Percentiles rank a stretch among this genome's conserved stretches.
Evolutionary conservation across 2,888 invertebrate genomes (phyloP).

Genomic region (Sarcophaga rosellei): DNA sequence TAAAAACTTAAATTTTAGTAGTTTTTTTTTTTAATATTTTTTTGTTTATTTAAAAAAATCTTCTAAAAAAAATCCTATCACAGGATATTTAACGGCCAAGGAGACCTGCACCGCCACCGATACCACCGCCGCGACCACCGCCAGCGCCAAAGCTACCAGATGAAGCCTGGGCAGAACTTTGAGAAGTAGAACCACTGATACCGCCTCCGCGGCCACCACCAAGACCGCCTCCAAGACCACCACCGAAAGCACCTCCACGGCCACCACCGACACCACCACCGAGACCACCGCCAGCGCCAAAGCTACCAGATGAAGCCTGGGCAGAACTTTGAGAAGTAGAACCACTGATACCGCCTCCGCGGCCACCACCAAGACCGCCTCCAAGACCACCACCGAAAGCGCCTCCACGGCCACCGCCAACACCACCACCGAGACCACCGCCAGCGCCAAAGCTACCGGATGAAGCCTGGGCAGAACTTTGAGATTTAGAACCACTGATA

Average conservation of each 20-base stretch:
- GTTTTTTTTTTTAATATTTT: background rate
- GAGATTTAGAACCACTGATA: constrained; percentile 45
- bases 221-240: too few species aligned
- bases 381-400: constrained; percentile 41
- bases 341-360: constrained; percentile 39
- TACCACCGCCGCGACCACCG: background rate
- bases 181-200: constrained; percentile 45
- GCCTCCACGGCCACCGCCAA: constrained; percentile 42
- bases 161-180: background rate
- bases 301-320: background rate
- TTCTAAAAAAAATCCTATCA: too few species aligned
- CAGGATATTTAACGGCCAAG: constrained; percentile 3
- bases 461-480: background rate
- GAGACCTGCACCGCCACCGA: constrained; percentile 28
- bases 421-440: background rate
- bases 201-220: too few species aligned
- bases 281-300: background rate
- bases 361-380: too few species aligned
- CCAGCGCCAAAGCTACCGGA: background rate
- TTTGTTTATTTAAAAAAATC: too few species aligned
- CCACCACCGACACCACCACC: constrained; percentile 19
- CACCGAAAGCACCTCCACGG: constrained; percentile 49
- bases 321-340: constrained; percentile 24
- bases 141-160: background rate
- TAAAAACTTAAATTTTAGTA: too few species aligned